Conservation (phyloP, 1,140 invertebrate species). For the Caenorhabditis inopinata region DNA sequence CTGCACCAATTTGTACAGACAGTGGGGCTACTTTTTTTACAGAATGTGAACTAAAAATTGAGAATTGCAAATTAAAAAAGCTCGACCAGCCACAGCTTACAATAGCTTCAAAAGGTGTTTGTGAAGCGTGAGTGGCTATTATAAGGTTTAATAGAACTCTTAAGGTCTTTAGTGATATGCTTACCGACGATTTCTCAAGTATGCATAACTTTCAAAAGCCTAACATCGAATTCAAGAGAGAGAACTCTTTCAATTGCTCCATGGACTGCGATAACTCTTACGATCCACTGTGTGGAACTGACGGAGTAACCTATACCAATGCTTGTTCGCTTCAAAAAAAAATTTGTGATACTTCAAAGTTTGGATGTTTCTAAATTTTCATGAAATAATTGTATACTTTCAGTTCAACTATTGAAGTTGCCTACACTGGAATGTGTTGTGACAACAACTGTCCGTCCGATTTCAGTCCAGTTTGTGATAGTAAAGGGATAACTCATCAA, state of each 20-base stretch:
- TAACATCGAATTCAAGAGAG: neutral
- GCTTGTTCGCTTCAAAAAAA: conserved; percentile 51
- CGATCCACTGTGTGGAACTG: conserved; percentile 51
- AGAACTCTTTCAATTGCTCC: neutral
- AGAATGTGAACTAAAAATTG: conserved; percentile 54
- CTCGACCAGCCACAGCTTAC: conserved; percentile 37
- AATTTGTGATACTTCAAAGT: conserved; percentile 26
- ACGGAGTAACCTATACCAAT: conserved; percentile 50
- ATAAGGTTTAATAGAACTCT: neutral
- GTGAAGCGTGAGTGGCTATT: neutral
- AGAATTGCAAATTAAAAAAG: conserved; percentile 53
- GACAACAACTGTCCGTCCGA: conserved; percentile 45
- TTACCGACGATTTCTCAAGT: conserved; percentile 23
- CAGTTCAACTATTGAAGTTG: neutral
- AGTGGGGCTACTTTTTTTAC: conserved; percentile 48
- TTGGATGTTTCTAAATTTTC: neutral
- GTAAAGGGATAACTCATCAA: conserved; percentile 52
- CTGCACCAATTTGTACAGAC: conserved; percentile 54
- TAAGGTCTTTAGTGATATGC: neutral
- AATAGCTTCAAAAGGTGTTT: conserved; percentile 11
- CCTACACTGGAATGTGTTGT: conserved; percentile 43
- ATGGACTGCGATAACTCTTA: conserved; percentile 42
- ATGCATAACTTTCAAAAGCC: neutral
- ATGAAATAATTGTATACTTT: neutral
- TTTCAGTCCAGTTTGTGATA: conserved; percentile 59